Conservation (phyloP, 2,888 invertebrate genomes). For the Ophion obscuratus region DNA sequence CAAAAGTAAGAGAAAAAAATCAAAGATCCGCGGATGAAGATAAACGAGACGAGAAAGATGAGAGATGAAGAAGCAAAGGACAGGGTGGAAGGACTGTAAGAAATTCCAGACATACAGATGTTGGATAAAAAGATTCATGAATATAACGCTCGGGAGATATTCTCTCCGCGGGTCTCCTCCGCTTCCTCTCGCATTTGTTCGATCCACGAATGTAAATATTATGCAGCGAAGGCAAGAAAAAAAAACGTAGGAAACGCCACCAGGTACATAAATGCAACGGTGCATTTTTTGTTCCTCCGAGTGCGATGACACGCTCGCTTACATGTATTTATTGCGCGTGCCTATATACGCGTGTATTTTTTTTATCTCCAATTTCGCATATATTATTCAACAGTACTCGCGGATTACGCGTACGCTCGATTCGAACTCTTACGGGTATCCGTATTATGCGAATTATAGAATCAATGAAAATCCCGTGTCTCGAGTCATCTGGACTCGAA, state of each 20-base stretch:
- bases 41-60: conserved; percentile 27
- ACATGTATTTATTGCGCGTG: conserved; percentile 27
- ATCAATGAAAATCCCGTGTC: conserved; percentile 34
- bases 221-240: conserved; percentile 46
- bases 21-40: neutral
- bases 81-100: conserved; percentile 59
- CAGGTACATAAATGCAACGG: conserved; percentile 32
- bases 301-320: conserved; percentile 50
- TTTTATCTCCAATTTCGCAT: conserved; percentile 28
- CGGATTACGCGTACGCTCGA: conserved; percentile 40
- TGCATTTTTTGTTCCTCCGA: conserved; percentile 35
- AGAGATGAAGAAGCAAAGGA: conserved; percentile 16
- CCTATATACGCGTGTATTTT: conserved; percentile 7
- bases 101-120: conserved; percentile 75
- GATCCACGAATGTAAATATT: conserved; percentile 63
- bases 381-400: conserved; percentile 44
- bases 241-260: conserved; percentile 39
- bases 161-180: conserved; percentile 37
- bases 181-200: conserved; percentile 36
- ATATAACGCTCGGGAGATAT: conserved; percentile 59
- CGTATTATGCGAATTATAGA: conserved; percentile 29
- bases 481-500: neutral
- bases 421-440: conserved; percentile 24
- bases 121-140: conserved; percentile 73
- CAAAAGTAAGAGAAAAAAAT: conserved; percentile 2